Evolutionary conservation across 2,888 invertebrate genomes (phyloP), one percentile per base, ranked within the genome.

Genomic region (Aelia acuminata): DNA sequence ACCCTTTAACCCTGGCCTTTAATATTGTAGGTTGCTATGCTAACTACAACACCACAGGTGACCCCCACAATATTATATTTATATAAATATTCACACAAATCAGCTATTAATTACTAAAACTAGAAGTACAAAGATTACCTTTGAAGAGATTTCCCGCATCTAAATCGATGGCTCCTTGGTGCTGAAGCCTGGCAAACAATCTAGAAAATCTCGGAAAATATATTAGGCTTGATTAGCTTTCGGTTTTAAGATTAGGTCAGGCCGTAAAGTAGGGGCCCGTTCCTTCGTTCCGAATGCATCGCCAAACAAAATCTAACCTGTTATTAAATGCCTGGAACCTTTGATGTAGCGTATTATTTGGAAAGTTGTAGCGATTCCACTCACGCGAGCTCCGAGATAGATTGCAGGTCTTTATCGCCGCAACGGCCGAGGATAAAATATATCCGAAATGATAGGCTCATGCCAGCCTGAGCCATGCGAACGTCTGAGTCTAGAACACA

Each of bases 221-320:
- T 63, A 63, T 63, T 31, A 63, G n/a, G 31, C 5, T 63, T 63
- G 63, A 63, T 63, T 63, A 63, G 63, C 11, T 11, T 3, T 1
- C 8, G 26, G 26, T 57, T n/a, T n/a, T n/a, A 57, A 57, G 57
- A 57, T 57, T 57, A 57, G 57, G 0, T 18, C 0, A 35, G 18
- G 63, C 63, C 0, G 22, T 80, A 80, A 80, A 80, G 80, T 22
- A 80, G 80, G 11, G n/a, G 10, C 57, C 3, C n/a, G n/a, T n/a
- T n/a, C n/a, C 43, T 80, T 80, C 31, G 22, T 80, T n/a, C 1
- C 11, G 0, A n/a, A 80, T 22, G 80, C 22, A 80, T 80, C 43
- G 22, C 75, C 43, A 80, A 43, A 80, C 80, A 80, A 80, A 80
- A 80, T 43, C 80, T 80, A 80, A 80, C 80, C 80, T 80, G 80